Percentiles rank a stretch among this genome's conserved stretches.
These are phyloP conservation scores for Drosophila tani DNA, from an alignment of 1,140 invertebrate genomes.

Conservation along the genomic window DNA sequence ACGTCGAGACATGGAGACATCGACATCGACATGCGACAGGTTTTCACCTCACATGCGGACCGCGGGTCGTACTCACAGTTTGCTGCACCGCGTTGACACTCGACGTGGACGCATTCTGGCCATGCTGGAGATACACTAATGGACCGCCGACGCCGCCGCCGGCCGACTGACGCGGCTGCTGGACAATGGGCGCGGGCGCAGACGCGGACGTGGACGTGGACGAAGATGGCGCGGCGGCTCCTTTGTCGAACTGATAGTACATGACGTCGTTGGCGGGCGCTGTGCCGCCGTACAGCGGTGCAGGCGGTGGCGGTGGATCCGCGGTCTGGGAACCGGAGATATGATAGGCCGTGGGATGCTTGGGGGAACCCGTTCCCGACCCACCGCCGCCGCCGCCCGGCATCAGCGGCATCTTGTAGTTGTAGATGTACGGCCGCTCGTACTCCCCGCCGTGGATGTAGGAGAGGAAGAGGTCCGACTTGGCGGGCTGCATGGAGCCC, in stretches of 20 bases:
- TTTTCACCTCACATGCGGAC: slow-evolving; percentile 61
- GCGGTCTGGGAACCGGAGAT: slow-evolving; percentile 83
- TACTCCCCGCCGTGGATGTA: slow-evolving; percentile 80
- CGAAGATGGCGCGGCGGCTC: slow-evolving; percentile 48
- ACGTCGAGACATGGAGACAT: slow-evolving; percentile 26
- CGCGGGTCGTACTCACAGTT: slow-evolving; percentile 81
- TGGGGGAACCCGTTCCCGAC: slow-evolving; percentile 54
- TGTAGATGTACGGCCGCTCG: slow-evolving; percentile 81
- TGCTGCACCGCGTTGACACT: slow-evolving; percentile 74
- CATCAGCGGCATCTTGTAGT: slow-evolving; percentile 84
- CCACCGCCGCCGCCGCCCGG: slow-evolving; percentile 43
- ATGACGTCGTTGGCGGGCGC: slow-evolving; percentile 81
- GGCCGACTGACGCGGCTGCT: slow-evolving; percentile 71
- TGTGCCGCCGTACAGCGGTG: slow-evolving; percentile 73
- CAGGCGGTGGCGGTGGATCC: slow-evolving; percentile 71
- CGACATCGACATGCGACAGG: slow-evolving; percentile 66
- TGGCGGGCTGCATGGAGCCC: slow-evolving; percentile 73
- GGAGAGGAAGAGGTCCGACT: slow-evolving; percentile 83
- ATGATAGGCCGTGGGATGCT: slow-evolving; percentile 77
- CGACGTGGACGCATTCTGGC: slow-evolving; percentile 69
- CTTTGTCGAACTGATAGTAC: slow-evolving; percentile 84
- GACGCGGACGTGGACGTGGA: slow-evolving; percentile 23
- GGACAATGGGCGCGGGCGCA: slow-evolving; percentile 68
- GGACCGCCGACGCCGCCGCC: slow-evolving; percentile 54
- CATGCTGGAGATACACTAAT: slow-evolving; percentile 83